A percentile compares a stretch with the other conserved stretches of the same genome.
These are phyloP conservation scores for Haliclona indistincta DNA, from an alignment of 37 sponge, comb jelly and placozoan species.

Conservation along the genomic window DNA sequence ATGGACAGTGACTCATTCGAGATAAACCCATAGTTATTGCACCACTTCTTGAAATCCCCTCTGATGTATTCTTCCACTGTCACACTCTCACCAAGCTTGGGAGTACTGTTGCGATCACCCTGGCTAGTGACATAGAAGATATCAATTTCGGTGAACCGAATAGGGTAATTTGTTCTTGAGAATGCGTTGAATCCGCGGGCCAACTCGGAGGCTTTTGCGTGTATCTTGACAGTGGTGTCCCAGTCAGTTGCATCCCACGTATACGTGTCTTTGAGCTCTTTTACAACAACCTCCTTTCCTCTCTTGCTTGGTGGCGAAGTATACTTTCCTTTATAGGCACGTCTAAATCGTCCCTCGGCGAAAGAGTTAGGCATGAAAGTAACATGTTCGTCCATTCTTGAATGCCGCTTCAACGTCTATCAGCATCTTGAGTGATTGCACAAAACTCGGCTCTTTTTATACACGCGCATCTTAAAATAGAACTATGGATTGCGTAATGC, in stretches of 20 bases:
- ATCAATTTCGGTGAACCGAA: slow-evolving; percentile 27
- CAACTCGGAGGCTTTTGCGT: slow-evolving; percentile 24
- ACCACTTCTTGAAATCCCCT: slow-evolving; percentile 50
- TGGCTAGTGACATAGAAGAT: background rate
- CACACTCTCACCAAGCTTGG: slow-evolving; percentile 31
- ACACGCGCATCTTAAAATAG: no score
- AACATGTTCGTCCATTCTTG: no score
- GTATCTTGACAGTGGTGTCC: slow-evolving; percentile 23
- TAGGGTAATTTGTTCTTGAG: background rate
- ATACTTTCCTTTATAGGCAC: slow-evolving; percentile 45
- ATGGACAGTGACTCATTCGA: background rate
- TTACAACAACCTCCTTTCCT: slow-evolving; percentile 46
- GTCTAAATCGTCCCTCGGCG: slow-evolving; percentile 48
- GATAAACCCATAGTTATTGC: slow-evolving; percentile 55
- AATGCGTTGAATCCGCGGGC: slow-evolving; percentile 26
- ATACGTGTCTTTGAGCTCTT: slow-evolving; percentile 24
- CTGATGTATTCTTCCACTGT: slow-evolving; percentile 44
- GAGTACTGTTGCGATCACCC: background rate
- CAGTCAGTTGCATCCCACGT: slow-evolving; percentile 45
- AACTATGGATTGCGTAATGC: no score
- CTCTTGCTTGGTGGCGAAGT: slow-evolving; percentile 11
- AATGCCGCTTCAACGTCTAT: no score
- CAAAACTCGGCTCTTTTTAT: no score
- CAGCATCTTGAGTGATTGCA: no score
- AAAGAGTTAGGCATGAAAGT: no score